Base-by-base conservation (phyloP, 2,797 vertebrate species). In the Cryptoblepharus egeriae region DNA sequence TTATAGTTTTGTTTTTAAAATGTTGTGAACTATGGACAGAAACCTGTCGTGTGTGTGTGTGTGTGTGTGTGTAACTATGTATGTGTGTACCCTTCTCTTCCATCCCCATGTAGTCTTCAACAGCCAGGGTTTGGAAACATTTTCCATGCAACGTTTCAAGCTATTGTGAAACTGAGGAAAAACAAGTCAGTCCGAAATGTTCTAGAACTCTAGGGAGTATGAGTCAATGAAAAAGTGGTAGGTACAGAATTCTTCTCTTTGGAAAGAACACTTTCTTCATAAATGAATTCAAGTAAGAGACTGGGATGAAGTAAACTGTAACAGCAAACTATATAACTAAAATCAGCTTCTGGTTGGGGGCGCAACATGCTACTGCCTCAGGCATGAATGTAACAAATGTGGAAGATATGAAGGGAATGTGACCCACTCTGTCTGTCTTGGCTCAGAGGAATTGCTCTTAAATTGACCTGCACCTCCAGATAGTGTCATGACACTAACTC, bases 361-460 rank as follows among this genome's bases (percentile, higher is more conserved):
- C 60, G 57, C 5, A 64, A 72, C 35, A 58, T 78, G 68, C 60
- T 57, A 42, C 49, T 42, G 20, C 75, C 76, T 84, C 69, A 79
- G 82, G 75, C 70, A 67, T 60, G 30, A 72, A 79, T n/a, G 49
- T 67, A 78, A 42, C 76, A 68, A 79, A 24, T 68, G 52, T 58
- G 63, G 74, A 75, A 37, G 61, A 84, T 74, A 39, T 74, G 37
- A 79, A 42, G 55, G 37, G 65, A 60, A 52, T 49, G 3, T 79
- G 70, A 84, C 63, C 49, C 72, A 16, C 52, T 42, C 80, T 68
- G 76, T 60, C 70, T 58, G 37, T 58, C n/a, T 52, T 60, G 52
- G 26, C 42, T 79, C 37, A 67, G n/a, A 60, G 61, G 75, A 77
- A 72, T 35, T 30, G 28, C 65, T 64, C 63, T 74, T 79, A 49